phyloP scores from a whole-genome alignment of 2,888 invertebrate genomes.

The Platerodrilus igneus region DNA sequence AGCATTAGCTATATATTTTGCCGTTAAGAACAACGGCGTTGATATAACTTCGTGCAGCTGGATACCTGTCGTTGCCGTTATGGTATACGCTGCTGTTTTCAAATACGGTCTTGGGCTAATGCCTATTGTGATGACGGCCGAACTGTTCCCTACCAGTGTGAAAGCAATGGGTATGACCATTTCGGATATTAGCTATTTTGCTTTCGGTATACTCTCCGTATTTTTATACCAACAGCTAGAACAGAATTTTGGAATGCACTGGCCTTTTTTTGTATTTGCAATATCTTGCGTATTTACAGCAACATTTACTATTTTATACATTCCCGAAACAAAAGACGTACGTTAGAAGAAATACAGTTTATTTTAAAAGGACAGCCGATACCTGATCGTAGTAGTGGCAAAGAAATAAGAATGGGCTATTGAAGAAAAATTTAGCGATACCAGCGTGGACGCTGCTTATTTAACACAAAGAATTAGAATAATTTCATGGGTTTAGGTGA shows the following conservation, averaged over 20 bases:
- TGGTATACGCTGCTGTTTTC: slow-evolving; percentile 42
- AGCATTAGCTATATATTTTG: slow-evolving; percentile 40
- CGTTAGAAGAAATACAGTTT: slow-evolving; percentile 44
- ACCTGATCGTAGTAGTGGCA: no score
- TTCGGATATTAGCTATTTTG: slow-evolving; percentile 41
- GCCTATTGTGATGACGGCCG: slow-evolving; percentile 44
- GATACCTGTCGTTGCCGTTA: slow-evolving; percentile 42
- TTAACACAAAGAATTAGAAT: no score
- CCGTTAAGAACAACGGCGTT: slow-evolving; percentile 34
- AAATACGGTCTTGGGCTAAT: slow-evolving; percentile 44
- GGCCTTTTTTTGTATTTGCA: slow-evolving; percentile 42
- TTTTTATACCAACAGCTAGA: slow-evolving; percentile 37
- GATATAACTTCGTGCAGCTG: slow-evolving; percentile 38
- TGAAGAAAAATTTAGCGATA: no score
- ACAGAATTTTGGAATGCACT: slow-evolving; percentile 36
- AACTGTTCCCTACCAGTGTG: slow-evolving; percentile 44
- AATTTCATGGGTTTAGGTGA: no score
- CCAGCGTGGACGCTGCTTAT: no score
- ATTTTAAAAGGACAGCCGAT: slow-evolving; percentile 44
- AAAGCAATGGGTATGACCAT: slow-evolving; percentile 46
- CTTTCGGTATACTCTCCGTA: slow-evolving; percentile 38
- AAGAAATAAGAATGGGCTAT: no score
- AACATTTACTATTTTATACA: slow-evolving; percentile 39
- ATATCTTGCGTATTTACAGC: slow-evolving; percentile 37
- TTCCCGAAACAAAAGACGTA: slow-evolving; percentile 45